A percentile compares a stretch with the other conserved stretches of the same genome.
These are phyloP conservation scores for Formica exsecta DNA, from an alignment of 1,140 invertebrate species.

Conservation along the genomic window DNA sequence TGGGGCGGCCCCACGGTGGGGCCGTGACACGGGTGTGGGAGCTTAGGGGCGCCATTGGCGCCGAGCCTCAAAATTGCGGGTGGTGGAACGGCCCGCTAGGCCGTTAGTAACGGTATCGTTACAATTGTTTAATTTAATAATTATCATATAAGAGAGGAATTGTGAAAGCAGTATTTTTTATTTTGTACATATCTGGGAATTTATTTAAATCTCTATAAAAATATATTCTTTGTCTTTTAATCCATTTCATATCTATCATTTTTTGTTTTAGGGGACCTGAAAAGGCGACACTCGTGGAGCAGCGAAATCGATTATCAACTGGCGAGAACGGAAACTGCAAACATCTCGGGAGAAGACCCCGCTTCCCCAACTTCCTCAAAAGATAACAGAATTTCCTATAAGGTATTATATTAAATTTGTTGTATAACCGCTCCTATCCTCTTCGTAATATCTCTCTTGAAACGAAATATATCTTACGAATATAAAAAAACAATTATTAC, in stretches of 20 bases:
- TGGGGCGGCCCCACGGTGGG: too few relatives aligned
- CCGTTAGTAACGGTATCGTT: too few relatives aligned
- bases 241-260: neutral
- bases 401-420: slow-evolving; percentile 66
- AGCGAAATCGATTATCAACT: slow-evolving; percentile 69
- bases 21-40: too few relatives aligned
- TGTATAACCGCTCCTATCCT: neutral
- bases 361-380: slow-evolving; percentile 44
- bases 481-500: too few relatives aligned
- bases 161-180: neutral
- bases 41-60: too few relatives aligned
- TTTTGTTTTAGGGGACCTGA: slow-evolving; percentile 76
- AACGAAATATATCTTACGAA: too few relatives aligned
- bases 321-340: slow-evolving; percentile 72
- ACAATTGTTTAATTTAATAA: slow-evolving; percentile 20
- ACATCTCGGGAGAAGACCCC: slow-evolving; percentile 59
- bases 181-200: neutral
- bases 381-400: slow-evolving; percentile 74
- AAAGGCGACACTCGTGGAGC: slow-evolving; percentile 78
- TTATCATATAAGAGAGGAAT: neutral
- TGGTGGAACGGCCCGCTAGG: too few relatives aligned
- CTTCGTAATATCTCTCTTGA: too few relatives aligned
- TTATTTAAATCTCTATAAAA: neutral
- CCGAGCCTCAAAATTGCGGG: too few relatives aligned
- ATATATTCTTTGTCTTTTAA: neutral